Percentiles rank a stretch among this genome's conserved stretches.
These are phyloP conservation scores for Cheilosia pagana DNA, from an alignment of 2,888 invertebrate species.

Conservation along the genomic window DNA sequence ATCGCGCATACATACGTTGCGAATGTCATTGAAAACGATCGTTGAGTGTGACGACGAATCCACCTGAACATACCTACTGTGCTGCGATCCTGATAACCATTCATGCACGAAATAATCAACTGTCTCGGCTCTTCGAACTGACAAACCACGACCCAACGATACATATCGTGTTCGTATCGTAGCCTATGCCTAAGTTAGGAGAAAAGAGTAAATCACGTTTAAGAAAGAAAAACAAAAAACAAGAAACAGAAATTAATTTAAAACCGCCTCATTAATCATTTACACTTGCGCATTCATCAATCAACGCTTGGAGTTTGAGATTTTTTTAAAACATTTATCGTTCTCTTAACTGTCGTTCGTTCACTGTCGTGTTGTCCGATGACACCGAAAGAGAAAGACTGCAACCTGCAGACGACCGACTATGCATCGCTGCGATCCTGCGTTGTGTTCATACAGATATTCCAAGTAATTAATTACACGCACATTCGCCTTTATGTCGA, in stretches of 20 bases:
- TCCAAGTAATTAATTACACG: slow-evolving; percentile 74
- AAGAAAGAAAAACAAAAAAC: not conserved
- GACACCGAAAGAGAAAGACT: not conserved
- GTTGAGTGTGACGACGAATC: not conserved
- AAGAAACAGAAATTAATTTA: slow-evolving; percentile 40
- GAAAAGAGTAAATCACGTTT: not conserved
- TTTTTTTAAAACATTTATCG: slow-evolving; percentile 41
- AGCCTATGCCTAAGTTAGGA: not conserved
- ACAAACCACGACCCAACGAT: not conserved
- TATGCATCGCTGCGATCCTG: slow-evolving; percentile 36
- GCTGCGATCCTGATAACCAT: not conserved
- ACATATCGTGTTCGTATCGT: not conserved
- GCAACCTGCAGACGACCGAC: slow-evolving; percentile 21
- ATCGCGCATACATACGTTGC: not conserved
- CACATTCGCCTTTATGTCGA: slow-evolving; percentile 70
- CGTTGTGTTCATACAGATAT: slow-evolving; percentile 52
- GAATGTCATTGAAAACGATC: not conserved
- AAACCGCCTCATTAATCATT: slow-evolving; percentile 66
- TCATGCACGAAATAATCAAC: not conserved
- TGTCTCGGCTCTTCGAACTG: not conserved
- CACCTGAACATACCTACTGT: not conserved
- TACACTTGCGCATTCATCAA: slow-evolving; percentile 72
- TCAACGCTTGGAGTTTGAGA: slow-evolving; percentile 54
- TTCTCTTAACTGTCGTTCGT: slow-evolving; percentile 29
- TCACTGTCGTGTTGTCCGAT: slow-evolving; percentile 1